phyloP scores from a whole-genome alignment of 2,888 invertebrate genomes.

The Dromius quadrimaculatus region DNA sequence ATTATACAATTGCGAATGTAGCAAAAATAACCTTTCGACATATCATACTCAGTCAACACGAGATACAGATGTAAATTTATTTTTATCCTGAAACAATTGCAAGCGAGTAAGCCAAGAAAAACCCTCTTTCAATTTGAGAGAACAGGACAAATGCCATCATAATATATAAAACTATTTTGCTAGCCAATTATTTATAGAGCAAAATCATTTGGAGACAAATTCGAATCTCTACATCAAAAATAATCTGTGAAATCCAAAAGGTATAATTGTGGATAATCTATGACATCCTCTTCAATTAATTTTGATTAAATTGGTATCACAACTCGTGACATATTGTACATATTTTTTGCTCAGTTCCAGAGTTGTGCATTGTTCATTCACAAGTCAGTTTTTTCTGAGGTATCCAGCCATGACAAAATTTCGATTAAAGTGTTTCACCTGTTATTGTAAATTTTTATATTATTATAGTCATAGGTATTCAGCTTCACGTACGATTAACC shows the following conservation, averaged over 20 bases:
- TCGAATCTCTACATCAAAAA: no score
- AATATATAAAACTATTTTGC: no score
- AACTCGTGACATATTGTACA: conserved; percentile 16
- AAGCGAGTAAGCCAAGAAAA: neutral
- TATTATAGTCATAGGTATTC: conserved; percentile 27
- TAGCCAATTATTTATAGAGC: no score
- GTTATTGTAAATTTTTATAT: conserved; percentile 29
- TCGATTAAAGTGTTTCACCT: conserved; percentile 29
- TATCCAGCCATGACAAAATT: conserved; percentile 27
- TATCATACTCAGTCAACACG: conserved; percentile 10
- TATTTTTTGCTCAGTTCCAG: conserved; percentile 21
- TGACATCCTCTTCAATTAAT: conserved; percentile 9
- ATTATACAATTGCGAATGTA: conserved; percentile 22
- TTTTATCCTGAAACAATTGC: conserved; percentile 19
- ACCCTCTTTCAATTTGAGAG: neutral
- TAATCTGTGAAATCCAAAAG: no score
- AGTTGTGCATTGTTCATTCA: conserved; percentile 18
- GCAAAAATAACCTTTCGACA: conserved; percentile 36
- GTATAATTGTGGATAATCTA: no score
- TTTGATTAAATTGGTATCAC: conserved; percentile 3
- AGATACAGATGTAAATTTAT: conserved; percentile 6
- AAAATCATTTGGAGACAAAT: no score
- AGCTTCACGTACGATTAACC: conserved; percentile 44
- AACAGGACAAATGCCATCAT: neutral
- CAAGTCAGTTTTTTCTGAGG: conserved; percentile 19